A percentile compares a stretch with the other conserved stretches of the same genome.
Conservation (phyloP, 2,113 vertebrate genomes). For the Rhegmatorhina hoffmannsi region DNA sequence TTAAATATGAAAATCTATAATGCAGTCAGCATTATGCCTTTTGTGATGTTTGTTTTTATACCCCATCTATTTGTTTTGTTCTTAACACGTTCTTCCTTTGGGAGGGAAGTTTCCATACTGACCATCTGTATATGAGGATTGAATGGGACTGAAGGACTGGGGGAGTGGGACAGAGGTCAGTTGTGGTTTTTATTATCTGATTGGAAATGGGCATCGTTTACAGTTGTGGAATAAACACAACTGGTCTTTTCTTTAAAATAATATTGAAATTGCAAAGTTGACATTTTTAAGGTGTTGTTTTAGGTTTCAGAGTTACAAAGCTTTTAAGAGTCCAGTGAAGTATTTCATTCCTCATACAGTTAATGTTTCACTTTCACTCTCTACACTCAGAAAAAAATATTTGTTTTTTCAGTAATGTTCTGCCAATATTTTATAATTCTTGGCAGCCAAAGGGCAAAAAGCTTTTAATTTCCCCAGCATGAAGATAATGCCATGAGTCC, state of each 20-base stretch:
- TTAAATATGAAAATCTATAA: constrained; percentile 46
- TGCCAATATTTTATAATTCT: not conserved
- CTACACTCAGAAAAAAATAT: not conserved
- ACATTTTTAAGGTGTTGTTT: not conserved
- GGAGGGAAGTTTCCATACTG: not conserved
- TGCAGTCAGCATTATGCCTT: constrained; percentile 17
- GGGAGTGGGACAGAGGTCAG: not conserved
- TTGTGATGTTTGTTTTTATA: constrained; percentile 38
- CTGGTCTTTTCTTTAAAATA: not conserved
- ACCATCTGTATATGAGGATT: not conserved
- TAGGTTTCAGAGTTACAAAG: not conserved
- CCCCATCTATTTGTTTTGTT: constrained; percentile 27
- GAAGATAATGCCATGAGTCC: not conserved
- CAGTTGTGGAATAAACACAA: not conserved
- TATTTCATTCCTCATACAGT: not conserved
- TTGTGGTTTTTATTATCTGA: not conserved
- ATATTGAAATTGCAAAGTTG: not conserved
- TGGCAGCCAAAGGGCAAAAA: not conserved
- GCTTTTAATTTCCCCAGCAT: not conserved
- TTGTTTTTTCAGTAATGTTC: not conserved
- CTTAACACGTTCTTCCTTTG: not conserved
- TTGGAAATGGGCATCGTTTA: not conserved
- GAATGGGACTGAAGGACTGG: not conserved
- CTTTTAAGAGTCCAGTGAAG: not conserved
- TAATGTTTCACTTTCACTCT: not conserved